Evolutionary conservation across 2,888 invertebrate genomes (phyloP).

Genomic region (Xanthorhoe designata): DNA sequence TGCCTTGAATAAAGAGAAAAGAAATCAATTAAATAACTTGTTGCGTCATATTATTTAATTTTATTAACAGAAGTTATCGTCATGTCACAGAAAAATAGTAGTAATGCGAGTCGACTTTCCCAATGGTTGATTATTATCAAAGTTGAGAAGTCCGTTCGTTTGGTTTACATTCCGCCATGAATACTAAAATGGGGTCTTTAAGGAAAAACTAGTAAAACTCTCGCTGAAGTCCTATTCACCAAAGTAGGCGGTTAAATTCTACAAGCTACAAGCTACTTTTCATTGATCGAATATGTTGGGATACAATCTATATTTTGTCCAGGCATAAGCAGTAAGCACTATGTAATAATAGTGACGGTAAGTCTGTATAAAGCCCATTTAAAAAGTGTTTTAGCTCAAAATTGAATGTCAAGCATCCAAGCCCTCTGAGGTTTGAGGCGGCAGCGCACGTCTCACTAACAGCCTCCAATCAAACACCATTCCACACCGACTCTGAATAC

Average conservation of each 20-base stretch:
- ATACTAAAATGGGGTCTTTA: constrained; percentile 61
- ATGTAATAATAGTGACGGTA: not conserved
- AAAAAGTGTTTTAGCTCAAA: no score
- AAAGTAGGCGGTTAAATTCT: no score
- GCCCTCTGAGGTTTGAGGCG: constrained; percentile 16
- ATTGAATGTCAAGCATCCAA: constrained; percentile 29
- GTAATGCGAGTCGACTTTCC: constrained; percentile 24
- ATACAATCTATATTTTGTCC: no score
- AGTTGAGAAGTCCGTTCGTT: constrained; percentile 59
- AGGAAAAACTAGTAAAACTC: constrained; percentile 56
- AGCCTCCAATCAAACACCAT: constrained; percentile 39
- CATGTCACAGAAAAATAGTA: constrained; percentile 1
- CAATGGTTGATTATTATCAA: constrained; percentile 64
- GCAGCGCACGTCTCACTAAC: constrained; percentile 35
- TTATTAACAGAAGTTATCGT: no score
- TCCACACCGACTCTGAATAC: constrained; percentile 31
- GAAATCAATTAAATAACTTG: no score
- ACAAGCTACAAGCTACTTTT: no score
- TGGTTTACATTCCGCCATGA: constrained; percentile 64
- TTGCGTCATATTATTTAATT: no score
- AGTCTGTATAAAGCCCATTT: no score
- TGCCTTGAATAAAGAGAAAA: no score
- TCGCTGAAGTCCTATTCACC: constrained; percentile 48
- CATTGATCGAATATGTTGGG: not conserved
- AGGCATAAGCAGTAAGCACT: no score